Percentiles rank a stretch among this genome's conserved stretches.
Evolutionary conservation across 2,113 vertebrate genomes (phyloP).

Genomic region (Pseudorasbora parva): DNA sequence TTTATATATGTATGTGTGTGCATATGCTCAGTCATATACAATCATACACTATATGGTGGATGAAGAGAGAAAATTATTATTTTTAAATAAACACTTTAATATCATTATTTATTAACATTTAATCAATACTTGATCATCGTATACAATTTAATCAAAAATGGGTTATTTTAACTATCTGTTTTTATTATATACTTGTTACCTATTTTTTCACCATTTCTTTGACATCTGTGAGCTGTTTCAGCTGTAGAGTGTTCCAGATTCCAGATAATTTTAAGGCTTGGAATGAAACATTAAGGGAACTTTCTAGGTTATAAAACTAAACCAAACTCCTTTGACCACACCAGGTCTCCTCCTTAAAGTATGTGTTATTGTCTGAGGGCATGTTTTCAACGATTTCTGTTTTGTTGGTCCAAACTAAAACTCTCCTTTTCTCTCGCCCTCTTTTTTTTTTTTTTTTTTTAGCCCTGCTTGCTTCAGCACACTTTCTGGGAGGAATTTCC

Average conservation of each 20-base stretch:
- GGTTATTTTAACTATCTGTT: too few relatives aligned
- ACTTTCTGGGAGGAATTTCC: conserved; percentile 58
- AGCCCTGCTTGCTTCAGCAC: conserved; percentile 56
- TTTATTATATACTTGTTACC: too few relatives aligned
- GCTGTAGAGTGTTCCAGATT: not conserved
- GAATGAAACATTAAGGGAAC: not conserved
- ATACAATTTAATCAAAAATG: too few relatives aligned
- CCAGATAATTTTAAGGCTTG: not conserved
- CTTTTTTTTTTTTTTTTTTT: conserved; percentile 55
- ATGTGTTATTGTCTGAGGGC: conserved; percentile 15
- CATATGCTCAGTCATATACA: too few relatives aligned
- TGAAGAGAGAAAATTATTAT: too few relatives aligned
- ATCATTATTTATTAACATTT: too few relatives aligned
- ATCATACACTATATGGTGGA: too few relatives aligned
- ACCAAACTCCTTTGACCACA: not conserved
- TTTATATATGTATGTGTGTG: too few relatives aligned
- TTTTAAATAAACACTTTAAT: too few relatives aligned
- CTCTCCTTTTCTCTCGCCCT: conserved; percentile 12
- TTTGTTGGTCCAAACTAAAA: conserved; percentile 13
- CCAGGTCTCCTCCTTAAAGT: not conserved
- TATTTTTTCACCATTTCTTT: not conserved
- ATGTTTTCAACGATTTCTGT: conserved; percentile 1
- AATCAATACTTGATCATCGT: too few relatives aligned
- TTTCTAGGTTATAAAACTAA: not conserved
- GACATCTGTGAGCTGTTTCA: not conserved